Base-by-base conservation (phyloP, 2,888 invertebrate species). In the Ormyrus thymus region DNA sequence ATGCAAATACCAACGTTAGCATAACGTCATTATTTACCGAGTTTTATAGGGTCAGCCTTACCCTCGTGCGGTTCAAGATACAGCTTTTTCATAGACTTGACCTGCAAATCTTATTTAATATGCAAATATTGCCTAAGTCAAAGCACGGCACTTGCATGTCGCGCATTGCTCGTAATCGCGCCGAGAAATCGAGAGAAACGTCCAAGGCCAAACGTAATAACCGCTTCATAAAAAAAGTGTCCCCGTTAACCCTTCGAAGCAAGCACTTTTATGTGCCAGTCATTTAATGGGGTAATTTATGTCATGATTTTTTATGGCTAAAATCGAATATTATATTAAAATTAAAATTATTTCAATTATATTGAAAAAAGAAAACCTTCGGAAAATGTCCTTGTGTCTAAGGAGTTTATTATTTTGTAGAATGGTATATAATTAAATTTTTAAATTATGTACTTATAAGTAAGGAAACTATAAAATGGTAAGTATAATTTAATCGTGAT, bases 81-180 rank as follows among this genome's bases (percentile, higher is more conserved):
- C 7, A 48, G 48, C 51, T 61, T 72, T 62, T 74, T 53, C 48
- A 74, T 58, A 29, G 73, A 45, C 65, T 74, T 65, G 73, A 74
- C 65, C 73, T 48, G 73, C 64, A 65, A 74, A 74, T 74, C 58
- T 66, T 66, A 74, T 74, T 66, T 66, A 75, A 59, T 75, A 75
- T 75, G 74, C 13, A 75, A 75, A 75, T 75, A 59, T 75, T 51
- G 7, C 58, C 46, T 15, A 45, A 66, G 15, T 59, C 50, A 59
- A 50, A 56, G 59, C 56, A 11, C 29, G 53, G 48, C 73, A 29
- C 55, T 59, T 66, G 74, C 74, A 75, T 66, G 66, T 45, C 29
- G 59, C 51, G 65, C 66, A 59, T 58, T 51, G 64, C 62, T 13
- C 10, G 58, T 29, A 66, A 61, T 76, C 69, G 55, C 53, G 4